phyloP scores from a whole-genome alignment of 2,888 invertebrate species.

The Eupithecia abbreviata region DNA sequence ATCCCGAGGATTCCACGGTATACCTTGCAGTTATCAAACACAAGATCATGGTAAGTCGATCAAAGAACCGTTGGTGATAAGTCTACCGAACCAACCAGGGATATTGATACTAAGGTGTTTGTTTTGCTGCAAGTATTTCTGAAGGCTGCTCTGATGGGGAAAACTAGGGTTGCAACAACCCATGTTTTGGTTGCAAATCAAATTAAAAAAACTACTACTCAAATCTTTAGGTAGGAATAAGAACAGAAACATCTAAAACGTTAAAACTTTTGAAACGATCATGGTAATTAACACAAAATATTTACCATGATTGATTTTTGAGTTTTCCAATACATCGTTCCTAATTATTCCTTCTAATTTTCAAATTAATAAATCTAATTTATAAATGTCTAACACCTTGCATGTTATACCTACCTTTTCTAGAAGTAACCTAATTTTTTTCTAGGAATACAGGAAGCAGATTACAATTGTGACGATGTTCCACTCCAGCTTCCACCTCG shows the following conservation, averaged over 20 bases:
- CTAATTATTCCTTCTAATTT: no score
- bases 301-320: no score
- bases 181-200: background rate
- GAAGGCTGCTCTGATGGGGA: background rate
- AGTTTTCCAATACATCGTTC: no score
- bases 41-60: conserved; percentile 67
- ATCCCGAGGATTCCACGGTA: conserved; percentile 48
- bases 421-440: background rate
- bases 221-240: background rate
- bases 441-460: conserved; percentile 63
- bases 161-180: background rate
- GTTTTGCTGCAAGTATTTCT: background rate
- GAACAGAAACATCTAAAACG: background rate
- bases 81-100: background rate
- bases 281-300: no score
- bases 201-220: background rate
- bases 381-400: no score
- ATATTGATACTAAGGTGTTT: background rate
- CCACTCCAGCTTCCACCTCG: conserved; percentile 57
- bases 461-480: conserved; percentile 62
- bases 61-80: background rate
- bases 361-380: no score
- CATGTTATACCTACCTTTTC: background rate
- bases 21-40: conserved; percentile 65
- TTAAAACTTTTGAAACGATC: no score